phyloP scores from a whole-genome alignment of 2,797 vertebrate genomes.

The Acropternis orthonyx region DNA sequence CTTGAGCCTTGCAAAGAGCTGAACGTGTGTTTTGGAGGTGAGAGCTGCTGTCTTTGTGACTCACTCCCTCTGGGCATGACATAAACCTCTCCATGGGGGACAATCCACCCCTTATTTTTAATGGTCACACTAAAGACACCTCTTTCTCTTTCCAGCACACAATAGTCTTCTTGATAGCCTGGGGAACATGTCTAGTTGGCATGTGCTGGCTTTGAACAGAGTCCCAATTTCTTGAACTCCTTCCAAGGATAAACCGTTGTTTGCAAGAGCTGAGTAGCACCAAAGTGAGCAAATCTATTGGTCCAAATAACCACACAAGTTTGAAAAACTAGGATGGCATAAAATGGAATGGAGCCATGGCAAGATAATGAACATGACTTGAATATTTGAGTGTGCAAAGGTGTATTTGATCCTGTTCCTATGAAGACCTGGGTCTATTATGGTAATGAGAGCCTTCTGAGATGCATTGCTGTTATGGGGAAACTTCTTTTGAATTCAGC shows the following conservation, averaged over 20 bases:
- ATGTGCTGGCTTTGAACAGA: not conserved
- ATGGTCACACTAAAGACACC: not conserved
- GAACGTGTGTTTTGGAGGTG: not conserved
- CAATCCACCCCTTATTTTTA: not conserved
- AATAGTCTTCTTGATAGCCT: not conserved
- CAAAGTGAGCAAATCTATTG: not conserved
- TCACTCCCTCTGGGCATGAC: not conserved
- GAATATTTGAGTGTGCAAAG: not conserved
- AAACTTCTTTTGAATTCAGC: not conserved
- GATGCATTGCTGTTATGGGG: not conserved
- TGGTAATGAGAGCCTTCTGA: slow-evolving; percentile 29
- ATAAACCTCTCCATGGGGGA: not conserved
- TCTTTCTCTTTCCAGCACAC: not conserved
- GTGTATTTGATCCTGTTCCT: slow-evolving; percentile 25
- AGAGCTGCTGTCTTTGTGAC: not conserved
- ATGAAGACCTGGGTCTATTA: slow-evolving; percentile 5
- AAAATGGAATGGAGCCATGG: not conserved
- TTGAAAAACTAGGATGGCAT: not conserved
- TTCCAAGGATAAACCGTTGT: not conserved
- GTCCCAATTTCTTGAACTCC: not conserved
- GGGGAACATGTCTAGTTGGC: not conserved
- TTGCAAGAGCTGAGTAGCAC: not conserved
- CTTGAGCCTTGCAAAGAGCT: not conserved
- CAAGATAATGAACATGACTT: not conserved
- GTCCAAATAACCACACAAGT: not conserved